These are phyloP conservation scores for Liolophura sinensis DNA, from an alignment of 1,140 invertebrate genomes.

Conservation along the genomic window DNA sequence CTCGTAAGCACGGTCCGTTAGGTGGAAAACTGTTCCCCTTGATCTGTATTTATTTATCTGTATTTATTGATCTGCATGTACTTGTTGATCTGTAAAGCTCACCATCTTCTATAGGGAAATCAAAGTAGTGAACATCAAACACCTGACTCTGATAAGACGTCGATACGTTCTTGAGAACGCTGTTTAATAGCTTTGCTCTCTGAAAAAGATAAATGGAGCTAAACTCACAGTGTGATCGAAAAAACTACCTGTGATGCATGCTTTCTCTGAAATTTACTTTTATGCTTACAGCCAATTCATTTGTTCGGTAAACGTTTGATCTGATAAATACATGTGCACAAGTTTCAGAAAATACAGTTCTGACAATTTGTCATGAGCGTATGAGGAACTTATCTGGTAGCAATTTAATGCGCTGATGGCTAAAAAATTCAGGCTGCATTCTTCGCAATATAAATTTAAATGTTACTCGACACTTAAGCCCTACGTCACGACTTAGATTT, in stretches of 20 bases:
- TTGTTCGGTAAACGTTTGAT: constrained; percentile 4
- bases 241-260: not conserved
- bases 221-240: not conserved
- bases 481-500: too few species aligned
- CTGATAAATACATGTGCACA: not conserved
- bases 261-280: not conserved
- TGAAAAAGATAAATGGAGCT: constrained; percentile 21
- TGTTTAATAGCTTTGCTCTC: constrained; percentile 53
- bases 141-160: constrained; percentile 37
- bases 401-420: too few species aligned
- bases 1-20: too few species aligned
- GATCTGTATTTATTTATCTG: not conserved
- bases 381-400: too few species aligned
- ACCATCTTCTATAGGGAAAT: constrained; percentile 57
- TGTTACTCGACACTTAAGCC: not conserved
- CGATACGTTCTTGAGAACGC: constrained; percentile 52
- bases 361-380: too few species aligned
- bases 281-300: constrained; percentile 5
- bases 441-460: too few species aligned
- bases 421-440: not conserved
- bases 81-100: constrained; percentile 3
- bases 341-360: too few species aligned
- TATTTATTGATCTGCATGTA: not conserved
- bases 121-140: constrained; percentile 58
- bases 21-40: too few species aligned